These are phyloP conservation scores for Sylvilagus floridanus DNA, from an alignment of 2,797 vertebrate species.

Conservation along the genomic window DNA sequence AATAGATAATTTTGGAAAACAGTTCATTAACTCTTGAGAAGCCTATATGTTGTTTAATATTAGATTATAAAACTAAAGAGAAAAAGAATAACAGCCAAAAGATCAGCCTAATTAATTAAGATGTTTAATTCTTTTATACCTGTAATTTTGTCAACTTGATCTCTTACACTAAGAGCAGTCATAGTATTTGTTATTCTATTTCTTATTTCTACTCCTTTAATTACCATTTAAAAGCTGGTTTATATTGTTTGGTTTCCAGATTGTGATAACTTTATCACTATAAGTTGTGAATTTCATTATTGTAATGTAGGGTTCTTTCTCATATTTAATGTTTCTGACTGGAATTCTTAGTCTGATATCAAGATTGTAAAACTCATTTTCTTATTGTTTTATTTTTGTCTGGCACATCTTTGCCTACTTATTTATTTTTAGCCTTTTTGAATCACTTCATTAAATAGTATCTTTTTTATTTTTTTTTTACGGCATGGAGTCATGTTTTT, in stretches of 20 bases:
- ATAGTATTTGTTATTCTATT: neutral
- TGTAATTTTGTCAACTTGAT: neutral
- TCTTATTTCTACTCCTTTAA: neutral
- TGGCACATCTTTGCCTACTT: neutral
- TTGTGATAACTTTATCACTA: neutral
- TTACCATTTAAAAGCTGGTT: neutral
- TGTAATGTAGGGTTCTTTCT: neutral
- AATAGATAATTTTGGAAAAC: neutral
- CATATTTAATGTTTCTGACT: neutral
- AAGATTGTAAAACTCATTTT: neutral
- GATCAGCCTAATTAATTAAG: neutral
- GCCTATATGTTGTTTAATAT: neutral
- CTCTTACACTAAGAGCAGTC: neutral
- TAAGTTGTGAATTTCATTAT: neutral
- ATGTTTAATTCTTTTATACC: neutral
- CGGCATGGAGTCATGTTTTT: neutral
- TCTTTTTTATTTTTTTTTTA: constrained; percentile 12
- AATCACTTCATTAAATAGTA: constrained; percentile 31
- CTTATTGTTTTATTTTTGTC: neutral
- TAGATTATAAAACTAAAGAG: neutral
- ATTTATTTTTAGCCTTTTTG: constrained; percentile 46
- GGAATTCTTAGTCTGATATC: neutral
- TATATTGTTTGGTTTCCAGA: neutral
- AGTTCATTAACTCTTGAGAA: neutral
- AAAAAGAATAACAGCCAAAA: neutral